Evolutionary conservation across 37 sponge, comb jelly and placozoan genomes (phyloP).

Genomic region (Sycon ciliatum): DNA sequence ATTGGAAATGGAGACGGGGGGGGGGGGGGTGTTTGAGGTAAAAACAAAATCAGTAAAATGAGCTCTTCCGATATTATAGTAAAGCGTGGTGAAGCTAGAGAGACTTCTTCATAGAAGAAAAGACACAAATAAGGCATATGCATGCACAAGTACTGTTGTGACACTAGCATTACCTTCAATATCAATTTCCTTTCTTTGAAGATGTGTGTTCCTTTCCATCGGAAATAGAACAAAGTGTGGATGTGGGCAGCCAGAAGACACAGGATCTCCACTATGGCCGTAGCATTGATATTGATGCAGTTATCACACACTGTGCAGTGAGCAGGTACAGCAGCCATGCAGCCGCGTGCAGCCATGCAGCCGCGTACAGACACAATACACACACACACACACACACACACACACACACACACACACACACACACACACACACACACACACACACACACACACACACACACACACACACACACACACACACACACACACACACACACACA

Average conservation of each 20-base stretch:
- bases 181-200: background rate
- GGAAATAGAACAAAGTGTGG: background rate
- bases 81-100: no score
- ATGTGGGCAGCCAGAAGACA: background rate
- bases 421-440: slow-evolving; percentile 17
- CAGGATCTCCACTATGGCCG: background rate
- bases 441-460: background rate
- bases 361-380: background rate
- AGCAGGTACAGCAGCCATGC: no score
- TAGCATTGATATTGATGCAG: no score
- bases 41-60: no score
- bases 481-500: slow-evolving; percentile 23
- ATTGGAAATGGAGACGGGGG: no score
- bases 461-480: background rate
- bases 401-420: slow-evolving; percentile 24
- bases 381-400: slow-evolving; percentile 25
- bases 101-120: no score
- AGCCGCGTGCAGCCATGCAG: background rate
- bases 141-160: no score
- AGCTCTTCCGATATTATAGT: no score
- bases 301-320: no score
- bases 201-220: background rate
- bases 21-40: no score
- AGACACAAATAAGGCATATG: no score
- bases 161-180: background rate